phyloP scores from a whole-genome alignment of 2,797 vertebrate genomes.

The Vespertilio murinus region DNA sequence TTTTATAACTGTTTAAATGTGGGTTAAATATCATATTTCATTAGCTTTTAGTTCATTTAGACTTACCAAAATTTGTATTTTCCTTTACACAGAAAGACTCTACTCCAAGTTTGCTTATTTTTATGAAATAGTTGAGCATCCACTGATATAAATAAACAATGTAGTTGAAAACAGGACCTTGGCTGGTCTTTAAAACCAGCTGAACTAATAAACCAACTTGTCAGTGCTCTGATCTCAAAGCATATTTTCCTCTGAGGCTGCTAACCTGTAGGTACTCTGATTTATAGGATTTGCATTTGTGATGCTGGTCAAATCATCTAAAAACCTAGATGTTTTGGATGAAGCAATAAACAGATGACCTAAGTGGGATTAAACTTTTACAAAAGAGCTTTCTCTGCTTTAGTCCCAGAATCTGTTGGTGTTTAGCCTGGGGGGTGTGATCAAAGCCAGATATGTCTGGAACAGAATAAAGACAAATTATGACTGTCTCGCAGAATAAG shows the following conservation, averaged over 20 bases:
- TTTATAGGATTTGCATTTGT: conserved; percentile 74
- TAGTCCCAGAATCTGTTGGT: conserved; percentile 5
- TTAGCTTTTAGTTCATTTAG: conserved; percentile 1
- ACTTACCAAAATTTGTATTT: conserved; percentile 9
- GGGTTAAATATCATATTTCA: conserved; percentile 36
- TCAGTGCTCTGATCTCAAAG: conserved; percentile 69
- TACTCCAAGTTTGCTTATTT: conserved; percentile 63
- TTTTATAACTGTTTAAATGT: conserved; percentile 11
- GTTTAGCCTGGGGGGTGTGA: conserved; percentile 19
- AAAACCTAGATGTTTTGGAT: conserved; percentile 74
- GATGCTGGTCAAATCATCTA: conserved; percentile 67
- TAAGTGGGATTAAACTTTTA: conserved; percentile 73
- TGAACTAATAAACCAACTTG: conserved; percentile 80
- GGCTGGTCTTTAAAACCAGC: conserved; percentile 68
- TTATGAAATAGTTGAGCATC: conserved; percentile 66
- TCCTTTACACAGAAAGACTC: conserved; percentile 54
- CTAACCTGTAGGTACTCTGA: conserved; percentile 61
- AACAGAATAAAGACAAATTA: conserved; percentile 61
- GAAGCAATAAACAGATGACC: conserved; percentile 79
- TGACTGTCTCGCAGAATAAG: conserved; percentile 5
- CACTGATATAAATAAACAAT: conserved; percentile 77
- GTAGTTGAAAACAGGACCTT: conserved; percentile 64
- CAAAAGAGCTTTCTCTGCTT: conserved; percentile 64
- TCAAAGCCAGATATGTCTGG: conserved; percentile 69
- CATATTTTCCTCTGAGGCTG: conserved; percentile 61